Conservation (phyloP, 2,797 vertebrate species). For the Enteromius unitaeniatus region DNA sequence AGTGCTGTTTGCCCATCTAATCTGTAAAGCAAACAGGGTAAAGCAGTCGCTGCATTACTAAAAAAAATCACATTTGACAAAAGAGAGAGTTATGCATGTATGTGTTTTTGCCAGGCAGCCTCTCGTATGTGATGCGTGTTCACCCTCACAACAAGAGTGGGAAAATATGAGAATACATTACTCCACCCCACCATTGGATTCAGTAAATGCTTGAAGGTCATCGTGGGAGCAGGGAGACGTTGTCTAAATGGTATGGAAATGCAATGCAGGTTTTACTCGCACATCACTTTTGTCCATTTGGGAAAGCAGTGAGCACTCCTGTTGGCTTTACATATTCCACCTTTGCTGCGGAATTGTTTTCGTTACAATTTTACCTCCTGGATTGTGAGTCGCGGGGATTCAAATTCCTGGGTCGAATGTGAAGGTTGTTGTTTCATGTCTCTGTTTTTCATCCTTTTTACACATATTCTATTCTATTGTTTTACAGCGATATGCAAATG, state of each 20-base stretch:
- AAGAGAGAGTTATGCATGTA: constrained; percentile 49
- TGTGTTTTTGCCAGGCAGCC: constrained; percentile 51
- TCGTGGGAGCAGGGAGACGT: constrained; percentile 34
- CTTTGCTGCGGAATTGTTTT: constrained; percentile 13
- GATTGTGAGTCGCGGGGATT: constrained; percentile 31
- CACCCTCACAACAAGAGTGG: constrained; percentile 27
- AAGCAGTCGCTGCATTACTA: constrained; percentile 44
- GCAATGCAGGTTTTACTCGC: constrained; percentile 40
- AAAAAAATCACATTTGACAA: constrained; percentile 51
- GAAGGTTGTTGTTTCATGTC: constrained; percentile 32
- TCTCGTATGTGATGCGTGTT: constrained; percentile 59
- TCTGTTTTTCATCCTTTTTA: not conserved
- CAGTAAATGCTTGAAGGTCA: constrained; percentile 57
- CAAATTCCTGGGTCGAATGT: constrained; percentile 6
- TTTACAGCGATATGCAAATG: constrained; percentile 4
- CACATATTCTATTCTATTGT: constrained; percentile 1
- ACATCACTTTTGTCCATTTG: constrained; percentile 44
- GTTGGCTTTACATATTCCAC: constrained; percentile 37
- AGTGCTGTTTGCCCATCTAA: constrained; percentile 58
- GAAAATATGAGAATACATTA: constrained; percentile 50
- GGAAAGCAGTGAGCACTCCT: constrained; percentile 45
- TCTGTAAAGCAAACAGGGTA: constrained; percentile 59
- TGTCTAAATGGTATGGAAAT: constrained; percentile 47
- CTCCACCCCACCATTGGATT: constrained; percentile 33
- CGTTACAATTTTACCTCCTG: constrained; percentile 11